Percentiles rank a stretch among this genome's conserved stretches.
These are phyloP conservation scores for Limnothrissa miodon DNA, from an alignment of 2,113 vertebrate genomes.

Conservation along the genomic window DNA sequence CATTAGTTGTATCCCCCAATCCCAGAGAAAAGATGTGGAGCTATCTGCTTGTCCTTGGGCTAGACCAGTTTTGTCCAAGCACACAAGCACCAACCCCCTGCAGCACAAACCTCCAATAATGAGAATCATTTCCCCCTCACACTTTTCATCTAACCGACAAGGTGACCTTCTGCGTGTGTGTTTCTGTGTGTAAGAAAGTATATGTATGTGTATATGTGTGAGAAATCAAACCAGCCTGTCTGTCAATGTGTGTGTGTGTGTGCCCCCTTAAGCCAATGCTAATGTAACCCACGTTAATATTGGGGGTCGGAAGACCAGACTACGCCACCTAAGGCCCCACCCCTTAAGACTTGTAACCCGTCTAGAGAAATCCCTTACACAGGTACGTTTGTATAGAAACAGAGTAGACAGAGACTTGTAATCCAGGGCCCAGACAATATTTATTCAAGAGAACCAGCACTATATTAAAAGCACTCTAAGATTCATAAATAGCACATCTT, in stretches of 20 bases:
- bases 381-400: too few species aligned
- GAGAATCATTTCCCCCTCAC: background rate
- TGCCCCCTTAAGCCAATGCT: conserved; percentile 32
- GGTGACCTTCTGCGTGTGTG: conserved; percentile 32
- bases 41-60: background rate
- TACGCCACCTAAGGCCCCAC: too few species aligned
- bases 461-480: too few species aligned
- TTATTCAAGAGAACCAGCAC: too few species aligned
- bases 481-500: too few species aligned
- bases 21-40: background rate
- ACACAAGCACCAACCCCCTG: conserved; percentile 8
- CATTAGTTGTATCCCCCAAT: too few species aligned
- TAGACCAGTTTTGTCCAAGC: conserved; percentile 6
- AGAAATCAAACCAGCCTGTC: background rate
- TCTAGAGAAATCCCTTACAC: too few species aligned
- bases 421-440: too few species aligned
- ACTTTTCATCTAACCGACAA: conserved; percentile 43
- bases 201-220: background rate
- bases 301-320: too few species aligned
- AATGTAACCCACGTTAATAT: too few species aligned
- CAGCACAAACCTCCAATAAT: conserved; percentile 34
- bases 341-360: too few species aligned
- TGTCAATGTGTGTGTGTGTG: background rate
- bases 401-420: too few species aligned
- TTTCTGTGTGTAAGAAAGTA: background rate